These are phyloP conservation scores for Ciconia boyciana DNA, from an alignment of 2,113 vertebrate genomes.

Conservation along the genomic window DNA sequence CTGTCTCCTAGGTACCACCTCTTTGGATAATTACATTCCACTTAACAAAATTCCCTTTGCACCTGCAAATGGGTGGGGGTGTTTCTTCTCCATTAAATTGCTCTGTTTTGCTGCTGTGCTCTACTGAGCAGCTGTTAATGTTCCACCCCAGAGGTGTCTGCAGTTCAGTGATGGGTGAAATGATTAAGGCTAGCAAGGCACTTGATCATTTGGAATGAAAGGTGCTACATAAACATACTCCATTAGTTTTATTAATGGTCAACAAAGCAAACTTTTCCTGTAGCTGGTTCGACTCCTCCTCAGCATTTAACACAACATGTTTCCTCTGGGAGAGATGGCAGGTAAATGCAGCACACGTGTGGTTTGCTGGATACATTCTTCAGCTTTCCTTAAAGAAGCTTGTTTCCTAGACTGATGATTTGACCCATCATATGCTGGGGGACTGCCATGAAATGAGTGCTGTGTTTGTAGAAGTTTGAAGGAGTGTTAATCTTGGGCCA, in stretches of 20 bases:
- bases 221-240: constrained; percentile 40
- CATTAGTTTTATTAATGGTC: constrained; percentile 53
- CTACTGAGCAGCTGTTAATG: constrained; percentile 46
- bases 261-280: constrained; percentile 42
- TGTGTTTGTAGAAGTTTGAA: neutral
- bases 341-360: neutral
- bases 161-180: constrained; percentile 52
- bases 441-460: neutral
- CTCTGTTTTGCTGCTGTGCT: constrained; percentile 42
- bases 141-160: constrained; percentile 58
- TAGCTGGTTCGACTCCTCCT: constrained; percentile 1
- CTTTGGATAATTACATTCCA: constrained; percentile 36
- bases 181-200: constrained; percentile 24
- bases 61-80: neutral
- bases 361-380: neutral
- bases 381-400: neutral
- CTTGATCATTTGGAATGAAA: constrained; percentile 51
- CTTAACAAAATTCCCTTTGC: constrained; percentile 44
- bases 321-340: neutral
- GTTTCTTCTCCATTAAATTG: constrained; percentile 51
- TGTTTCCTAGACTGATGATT: neutral
- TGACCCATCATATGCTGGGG: neutral
- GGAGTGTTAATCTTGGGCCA: neutral
- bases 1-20: neutral
- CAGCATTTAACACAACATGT: neutral